phyloP scores from a whole-genome alignment of 2,113 vertebrate species.

The Oenanthe oenanthe region DNA sequence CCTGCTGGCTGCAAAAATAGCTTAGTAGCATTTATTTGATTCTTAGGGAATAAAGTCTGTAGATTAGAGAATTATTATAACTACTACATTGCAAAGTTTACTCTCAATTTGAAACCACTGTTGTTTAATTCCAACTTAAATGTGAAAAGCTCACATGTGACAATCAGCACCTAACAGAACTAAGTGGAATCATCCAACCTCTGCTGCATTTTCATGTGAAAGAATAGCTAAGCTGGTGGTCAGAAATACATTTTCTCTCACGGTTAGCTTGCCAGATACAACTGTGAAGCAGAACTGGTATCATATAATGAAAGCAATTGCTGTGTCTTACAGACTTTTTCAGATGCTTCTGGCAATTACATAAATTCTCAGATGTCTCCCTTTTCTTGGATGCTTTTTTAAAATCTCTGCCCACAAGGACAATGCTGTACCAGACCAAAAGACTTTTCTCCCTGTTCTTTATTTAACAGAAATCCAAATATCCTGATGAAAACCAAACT shows the following conservation, averaged over 20 bases:
- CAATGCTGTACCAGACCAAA: not conserved
- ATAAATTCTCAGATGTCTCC: not conserved
- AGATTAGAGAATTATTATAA: not conserved
- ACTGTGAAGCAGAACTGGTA: not conserved
- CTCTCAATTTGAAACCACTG: not conserved
- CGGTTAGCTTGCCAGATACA: not conserved
- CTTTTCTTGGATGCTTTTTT: not conserved
- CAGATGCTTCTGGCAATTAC: not conserved
- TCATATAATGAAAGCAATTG: not conserved
- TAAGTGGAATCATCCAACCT: not conserved
- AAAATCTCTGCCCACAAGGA: not conserved
- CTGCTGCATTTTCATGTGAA: not conserved
- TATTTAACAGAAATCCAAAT: not conserved
- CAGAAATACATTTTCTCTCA: not conserved
- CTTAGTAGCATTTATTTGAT: not conserved
- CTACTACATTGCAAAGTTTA: not conserved
- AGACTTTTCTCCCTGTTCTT: not conserved
- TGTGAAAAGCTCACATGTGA: not conserved
- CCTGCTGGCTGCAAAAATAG: not conserved
- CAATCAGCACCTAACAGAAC: not conserved
- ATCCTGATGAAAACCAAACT: not conserved
- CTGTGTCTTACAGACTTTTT: not conserved
- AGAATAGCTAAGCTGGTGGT: not conserved
- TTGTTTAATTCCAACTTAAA: not conserved
- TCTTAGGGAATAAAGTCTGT: not conserved